These are phyloP conservation scores for Aphodius granarius DNA, from an alignment of 2,888 invertebrate genomes.

Conservation along the genomic window DNA sequence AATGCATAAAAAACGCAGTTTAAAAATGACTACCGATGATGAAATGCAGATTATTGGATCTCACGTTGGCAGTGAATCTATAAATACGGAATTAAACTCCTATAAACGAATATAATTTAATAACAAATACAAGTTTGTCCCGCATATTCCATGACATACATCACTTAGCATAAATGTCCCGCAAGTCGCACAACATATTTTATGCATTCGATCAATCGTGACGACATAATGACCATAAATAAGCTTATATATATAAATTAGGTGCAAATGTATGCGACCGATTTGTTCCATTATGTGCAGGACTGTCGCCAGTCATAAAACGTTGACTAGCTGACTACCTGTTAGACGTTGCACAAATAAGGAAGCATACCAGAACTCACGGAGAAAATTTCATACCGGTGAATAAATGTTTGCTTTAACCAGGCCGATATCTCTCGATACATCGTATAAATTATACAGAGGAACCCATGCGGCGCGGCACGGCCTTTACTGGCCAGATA, in stretches of 20 bases:
- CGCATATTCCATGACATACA: not conserved
- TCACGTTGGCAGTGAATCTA: too few species aligned
- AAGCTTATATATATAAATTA: not conserved
- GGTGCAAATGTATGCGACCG: not conserved
- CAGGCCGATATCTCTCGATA: not conserved
- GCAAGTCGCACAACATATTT: not conserved
- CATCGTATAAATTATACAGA: not conserved
- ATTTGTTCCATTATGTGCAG: not conserved
- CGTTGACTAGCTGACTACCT: not conserved
- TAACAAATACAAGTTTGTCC: not conserved
- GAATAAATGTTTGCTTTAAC: not conserved
- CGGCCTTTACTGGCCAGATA: not conserved
- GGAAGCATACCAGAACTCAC: not conserved
- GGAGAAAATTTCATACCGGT: not conserved
- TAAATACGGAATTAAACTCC: not conserved
- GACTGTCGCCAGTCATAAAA: not conserved
- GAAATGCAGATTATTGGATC: too few species aligned
- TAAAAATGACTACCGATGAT: too few species aligned
- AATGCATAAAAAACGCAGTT: too few species aligned
- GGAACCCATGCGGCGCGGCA: not conserved
- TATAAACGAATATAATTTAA: not conserved
- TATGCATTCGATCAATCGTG: not conserved
- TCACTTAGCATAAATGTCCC: not conserved
- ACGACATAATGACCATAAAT: not conserved
- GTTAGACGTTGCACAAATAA: not conserved